Base-by-base conservation (phyloP, 2,797 vertebrate genomes). In the Peromyscus attwateri region DNA sequence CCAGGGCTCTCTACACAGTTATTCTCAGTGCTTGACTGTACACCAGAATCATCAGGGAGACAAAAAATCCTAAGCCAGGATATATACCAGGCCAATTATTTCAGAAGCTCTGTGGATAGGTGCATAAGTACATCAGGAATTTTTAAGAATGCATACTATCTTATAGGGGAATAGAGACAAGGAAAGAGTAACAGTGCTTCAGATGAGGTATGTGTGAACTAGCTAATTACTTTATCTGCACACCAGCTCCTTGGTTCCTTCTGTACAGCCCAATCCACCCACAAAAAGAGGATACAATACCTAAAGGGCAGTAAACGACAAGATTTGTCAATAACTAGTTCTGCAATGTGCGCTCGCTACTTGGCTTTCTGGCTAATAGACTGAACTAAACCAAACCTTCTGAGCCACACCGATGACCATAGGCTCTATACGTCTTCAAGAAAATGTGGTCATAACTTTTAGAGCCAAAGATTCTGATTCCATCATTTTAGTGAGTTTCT, bases 371-470 rank as follows among this genome's bases (percentile, higher is more conserved):
- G 70, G 60, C 43, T 16, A 81, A 71, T 5, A 43, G 43, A 84
- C 34, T 77, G 68, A 60, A 87, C 27, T 29, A 52, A 85, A 64
- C 3, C 34, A 87, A 93, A 77, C 3, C 55, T 85, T 87, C 23
- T 75, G 23, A 92, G 49, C 31, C 93, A 91, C 71, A 0, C 7
- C 21, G 34, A 87, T 87, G 64, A 94, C 55, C 49, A n/a, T 66
- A 89, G 70, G 43, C 77, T 64, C 55, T 88, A 21, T 40, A 83
- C 64, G 66, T 87, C n/a, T 94, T 95, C 55, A 62, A 83, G 52
- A 70, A 92, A 89, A 83, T 31, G 70, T 31, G 25, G 83, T 43
- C 31, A 81, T 1, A 85, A 21, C 10, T 29, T 19, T 89, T 87
- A 52, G 0, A 68, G 31, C 0, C 0, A 80, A 46, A 80, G 19